Evolutionary conservation across 2,797 vertebrate species (phyloP).

Genomic region (Dermochelys coriacea): DNA sequence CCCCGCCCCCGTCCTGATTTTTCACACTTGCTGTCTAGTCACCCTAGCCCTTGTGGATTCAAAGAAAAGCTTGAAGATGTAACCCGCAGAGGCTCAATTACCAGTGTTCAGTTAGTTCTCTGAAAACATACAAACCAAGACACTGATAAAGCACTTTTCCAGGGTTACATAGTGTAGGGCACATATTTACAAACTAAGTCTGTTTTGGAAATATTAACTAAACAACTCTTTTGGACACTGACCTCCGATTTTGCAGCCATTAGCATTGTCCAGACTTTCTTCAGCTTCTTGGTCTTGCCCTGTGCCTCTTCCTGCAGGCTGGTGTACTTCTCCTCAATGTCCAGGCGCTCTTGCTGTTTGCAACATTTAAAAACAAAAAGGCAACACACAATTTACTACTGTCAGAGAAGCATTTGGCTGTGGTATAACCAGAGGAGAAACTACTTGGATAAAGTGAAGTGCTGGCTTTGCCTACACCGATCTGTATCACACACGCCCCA

Average conservation of each 20-base stretch:
- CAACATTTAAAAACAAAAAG: slow-evolving; percentile 48
- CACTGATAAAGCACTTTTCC: neutral
- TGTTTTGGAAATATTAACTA: neutral
- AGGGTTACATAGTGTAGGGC: neutral
- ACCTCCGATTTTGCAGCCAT: slow-evolving; percentile 99
- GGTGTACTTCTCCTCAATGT: slow-evolving; percentile 99
- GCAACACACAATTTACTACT: slow-evolving; percentile 11
- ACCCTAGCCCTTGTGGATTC: neutral
- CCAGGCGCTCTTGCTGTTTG: slow-evolving; percentile 96
- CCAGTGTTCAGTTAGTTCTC: neutral
- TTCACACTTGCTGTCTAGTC: too few species aligned
- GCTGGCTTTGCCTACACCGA: neutral
- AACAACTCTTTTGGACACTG: slow-evolving; percentile 32
- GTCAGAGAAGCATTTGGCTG: neutral
- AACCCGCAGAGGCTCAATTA: neutral
- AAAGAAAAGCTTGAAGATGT: neutral
- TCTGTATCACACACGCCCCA: neutral
- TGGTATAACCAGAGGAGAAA: neutral
- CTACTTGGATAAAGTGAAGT: neutral
- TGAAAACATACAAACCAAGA: neutral
- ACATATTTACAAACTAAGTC: neutral
- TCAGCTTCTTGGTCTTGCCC: slow-evolving; percentile 98
- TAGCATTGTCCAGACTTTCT: slow-evolving; percentile 99
- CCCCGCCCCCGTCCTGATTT: too few species aligned
- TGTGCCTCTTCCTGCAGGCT: slow-evolving; percentile 98